Conservation (phyloP, 1,140 invertebrate species). For the Copidosoma floridanum region DNA sequence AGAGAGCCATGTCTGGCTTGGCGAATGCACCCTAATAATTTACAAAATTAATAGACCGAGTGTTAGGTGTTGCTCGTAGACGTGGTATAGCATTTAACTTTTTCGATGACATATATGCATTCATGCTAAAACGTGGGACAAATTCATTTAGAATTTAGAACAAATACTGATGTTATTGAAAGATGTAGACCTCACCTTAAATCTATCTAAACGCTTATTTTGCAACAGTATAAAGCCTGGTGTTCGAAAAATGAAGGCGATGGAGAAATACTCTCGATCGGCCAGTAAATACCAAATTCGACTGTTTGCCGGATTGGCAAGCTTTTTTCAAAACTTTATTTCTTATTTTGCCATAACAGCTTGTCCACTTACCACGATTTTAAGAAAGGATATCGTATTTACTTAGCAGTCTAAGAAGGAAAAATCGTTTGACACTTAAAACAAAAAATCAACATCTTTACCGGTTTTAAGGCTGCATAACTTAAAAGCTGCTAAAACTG, state of each 20-base stretch:
- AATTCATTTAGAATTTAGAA: slow-evolving; percentile 14
- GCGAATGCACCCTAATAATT: no score
- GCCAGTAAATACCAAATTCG: slow-evolving; percentile 25
- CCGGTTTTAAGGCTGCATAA: slow-evolving; percentile 9
- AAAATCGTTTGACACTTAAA: not conserved
- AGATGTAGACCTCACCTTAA: slow-evolving; percentile 34
- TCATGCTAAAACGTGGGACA: slow-evolving; percentile 17
- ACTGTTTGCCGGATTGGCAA: slow-evolving; percentile 36
- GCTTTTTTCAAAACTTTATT: slow-evolving; percentile 42
- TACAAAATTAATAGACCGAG: slow-evolving; percentile 21
- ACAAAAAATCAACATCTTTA: not conserved
- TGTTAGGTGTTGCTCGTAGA: not conserved
- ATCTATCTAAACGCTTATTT: no score
- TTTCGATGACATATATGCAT: slow-evolving; percentile 23
- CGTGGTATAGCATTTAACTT: slow-evolving; percentile 10
- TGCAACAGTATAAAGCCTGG: slow-evolving; percentile 31
- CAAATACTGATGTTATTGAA: slow-evolving; percentile 30
- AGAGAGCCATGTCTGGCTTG: slow-evolving; percentile 18
- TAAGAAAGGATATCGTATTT: slow-evolving; percentile 7
- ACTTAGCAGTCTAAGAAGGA: slow-evolving; percentile 2
- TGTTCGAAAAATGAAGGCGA: slow-evolving; percentile 21
- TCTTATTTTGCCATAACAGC: not conserved
- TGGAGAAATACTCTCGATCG: slow-evolving; percentile 3
- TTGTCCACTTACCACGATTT: not conserved
- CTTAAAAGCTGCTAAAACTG: not conserved